Evolutionary conservation across 1,140 invertebrate species (phyloP).

Genomic region (Drosophila ogumai): DNA sequence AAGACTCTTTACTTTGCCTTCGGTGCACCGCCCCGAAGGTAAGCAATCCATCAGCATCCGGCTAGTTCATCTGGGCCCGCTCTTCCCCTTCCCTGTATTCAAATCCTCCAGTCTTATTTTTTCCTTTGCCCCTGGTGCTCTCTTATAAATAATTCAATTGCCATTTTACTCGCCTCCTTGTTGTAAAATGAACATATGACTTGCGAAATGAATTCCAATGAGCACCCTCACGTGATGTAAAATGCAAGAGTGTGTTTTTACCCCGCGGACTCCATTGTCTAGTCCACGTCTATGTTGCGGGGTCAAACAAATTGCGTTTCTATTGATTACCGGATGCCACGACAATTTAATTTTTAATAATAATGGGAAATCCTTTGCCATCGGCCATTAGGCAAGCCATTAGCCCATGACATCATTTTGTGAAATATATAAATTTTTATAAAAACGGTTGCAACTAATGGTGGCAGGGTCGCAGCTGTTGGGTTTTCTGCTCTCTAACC

Average conservation of each 20-base stretch:
- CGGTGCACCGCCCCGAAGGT: slow-evolving; percentile 25
- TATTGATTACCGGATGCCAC: slow-evolving; percentile 23
- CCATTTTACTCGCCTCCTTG: slow-evolving; percentile 25
- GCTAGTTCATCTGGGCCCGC: background rate
- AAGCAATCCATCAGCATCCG: slow-evolving; percentile 26
- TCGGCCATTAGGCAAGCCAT: slow-evolving; percentile 38
- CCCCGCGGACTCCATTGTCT: slow-evolving; percentile 25
- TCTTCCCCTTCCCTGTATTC: background rate
- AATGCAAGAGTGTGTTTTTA: slow-evolving; percentile 18
- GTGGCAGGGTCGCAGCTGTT: slow-evolving; percentile 39
- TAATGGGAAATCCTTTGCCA: slow-evolving; percentile 28
- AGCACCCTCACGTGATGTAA: slow-evolving; percentile 8
- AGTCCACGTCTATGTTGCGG: slow-evolving; percentile 9
- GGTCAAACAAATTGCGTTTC: background rate
- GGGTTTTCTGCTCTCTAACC: slow-evolving; percentile 28
- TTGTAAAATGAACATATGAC: slow-evolving; percentile 42
- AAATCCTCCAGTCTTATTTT: background rate
- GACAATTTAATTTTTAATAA: slow-evolving; percentile 38
- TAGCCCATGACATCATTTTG: slow-evolving; percentile 48
- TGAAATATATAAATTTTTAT: slow-evolving; percentile 24
- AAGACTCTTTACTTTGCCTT: slow-evolving; percentile 4
- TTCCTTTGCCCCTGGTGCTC: background rate
- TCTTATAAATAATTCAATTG: slow-evolving; percentile 53
- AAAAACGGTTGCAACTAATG: slow-evolving; percentile 34
- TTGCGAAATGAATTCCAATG: slow-evolving; percentile 44